Evolutionary conservation across 2,113 vertebrate genomes (phyloP).

Genomic region (Dasyurus viverrinus): DNA sequence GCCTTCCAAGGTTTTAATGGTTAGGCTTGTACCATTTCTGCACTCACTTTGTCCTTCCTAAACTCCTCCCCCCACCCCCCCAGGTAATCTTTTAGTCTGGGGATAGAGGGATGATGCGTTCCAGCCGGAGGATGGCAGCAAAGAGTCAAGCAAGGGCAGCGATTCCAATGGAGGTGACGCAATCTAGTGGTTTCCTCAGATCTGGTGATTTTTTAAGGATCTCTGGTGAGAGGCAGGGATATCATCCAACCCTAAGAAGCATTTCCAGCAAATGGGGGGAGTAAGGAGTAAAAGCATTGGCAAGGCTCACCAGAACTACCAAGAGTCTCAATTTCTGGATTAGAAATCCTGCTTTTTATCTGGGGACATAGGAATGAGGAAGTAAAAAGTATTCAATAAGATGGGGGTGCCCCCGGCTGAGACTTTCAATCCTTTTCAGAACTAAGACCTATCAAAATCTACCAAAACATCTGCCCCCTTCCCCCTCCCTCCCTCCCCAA

Average conservation of each 20-base stretch:
- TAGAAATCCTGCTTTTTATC: not conserved
- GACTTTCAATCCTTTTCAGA: too few species aligned
- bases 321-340: not conserved
- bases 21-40: not conserved
- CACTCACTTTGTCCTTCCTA: not conserved
- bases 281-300: not conserved
- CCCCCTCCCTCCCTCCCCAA: too few species aligned
- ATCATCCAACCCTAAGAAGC: not conserved
- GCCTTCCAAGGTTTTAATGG: too few species aligned
- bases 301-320: not conserved
- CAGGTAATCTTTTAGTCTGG: not conserved
- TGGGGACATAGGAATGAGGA: not conserved
- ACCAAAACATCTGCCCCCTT: not conserved
- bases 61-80: too few species aligned
- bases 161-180: not conserved
- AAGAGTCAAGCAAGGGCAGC: not conserved
- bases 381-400: not conserved
- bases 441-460: too few species aligned
- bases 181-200: not conserved
- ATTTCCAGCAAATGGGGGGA: not conserved
- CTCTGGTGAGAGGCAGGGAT: not conserved
- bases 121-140: not conserved
- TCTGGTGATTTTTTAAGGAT: not conserved
- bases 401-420: not conserved
- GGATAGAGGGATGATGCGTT: not conserved